phyloP scores from a whole-genome alignment of 1,140 invertebrate species.

The Diorhabda carinulata region DNA sequence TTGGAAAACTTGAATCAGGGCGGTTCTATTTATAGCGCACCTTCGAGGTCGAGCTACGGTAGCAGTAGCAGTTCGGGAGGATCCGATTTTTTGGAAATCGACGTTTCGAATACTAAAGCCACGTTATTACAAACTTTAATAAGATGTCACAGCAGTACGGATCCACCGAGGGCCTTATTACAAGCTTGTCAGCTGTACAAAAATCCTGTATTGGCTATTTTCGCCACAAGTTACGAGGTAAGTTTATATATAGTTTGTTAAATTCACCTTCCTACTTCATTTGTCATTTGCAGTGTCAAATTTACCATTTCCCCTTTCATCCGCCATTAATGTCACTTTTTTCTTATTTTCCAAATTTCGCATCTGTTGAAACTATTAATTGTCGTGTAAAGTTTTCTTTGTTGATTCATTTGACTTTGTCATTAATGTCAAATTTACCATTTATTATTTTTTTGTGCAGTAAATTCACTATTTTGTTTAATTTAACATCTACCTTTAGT shows the following conservation, averaged over 20 bases:
- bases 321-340: too few species aligned
- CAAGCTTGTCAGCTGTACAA: slow-evolving; percentile 53
- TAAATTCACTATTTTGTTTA: too few species aligned
- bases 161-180: slow-evolving; percentile 60
- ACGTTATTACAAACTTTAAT: slow-evolving; percentile 61
- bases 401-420: too few species aligned
- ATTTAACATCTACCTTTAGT: too few species aligned
- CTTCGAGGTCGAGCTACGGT: slow-evolving; percentile 42
- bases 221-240: slow-evolving; percentile 67
- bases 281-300: too few species aligned
- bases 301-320: too few species aligned
- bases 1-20: slow-evolving; percentile 26
- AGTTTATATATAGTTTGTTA: slow-evolving; percentile 5
- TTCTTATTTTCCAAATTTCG: too few species aligned
- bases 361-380: too few species aligned
- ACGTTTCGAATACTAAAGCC: slow-evolving; percentile 45
- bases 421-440: too few species aligned
- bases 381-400: too few species aligned
- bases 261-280: too few species aligned
- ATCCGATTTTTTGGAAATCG: slow-evolving; percentile 41
- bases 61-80: slow-evolving; percentile 38
- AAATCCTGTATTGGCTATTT: slow-evolving; percentile 57
- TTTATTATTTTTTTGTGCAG: too few species aligned
- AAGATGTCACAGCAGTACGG: slow-evolving; percentile 62
- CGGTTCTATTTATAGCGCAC: slow-evolving; percentile 15